phyloP scores from a whole-genome alignment of 1,140 invertebrate genomes.

The Chlorops oryzae region DNA sequence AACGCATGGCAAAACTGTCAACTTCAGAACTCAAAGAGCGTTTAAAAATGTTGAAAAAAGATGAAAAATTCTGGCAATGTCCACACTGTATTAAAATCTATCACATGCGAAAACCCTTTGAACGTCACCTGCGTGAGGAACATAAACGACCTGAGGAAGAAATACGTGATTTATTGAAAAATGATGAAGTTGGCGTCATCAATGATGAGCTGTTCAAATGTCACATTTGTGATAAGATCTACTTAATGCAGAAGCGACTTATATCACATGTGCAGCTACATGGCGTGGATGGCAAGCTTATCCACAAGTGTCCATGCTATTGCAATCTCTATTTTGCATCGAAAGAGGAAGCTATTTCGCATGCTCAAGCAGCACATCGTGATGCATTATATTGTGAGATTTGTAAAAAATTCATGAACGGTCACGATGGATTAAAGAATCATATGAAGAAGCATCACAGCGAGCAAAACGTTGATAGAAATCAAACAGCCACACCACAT shows the following conservation, averaged over 20 bases:
- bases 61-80: slow-evolving; percentile 40
- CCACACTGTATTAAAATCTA: slow-evolving; percentile 42
- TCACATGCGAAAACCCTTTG: slow-evolving; percentile 42
- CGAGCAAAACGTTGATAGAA: slow-evolving; percentile 16
- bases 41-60: slow-evolving; percentile 36
- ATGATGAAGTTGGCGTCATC: slow-evolving; percentile 26
- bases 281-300: slow-evolving; percentile 34
- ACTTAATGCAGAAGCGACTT: slow-evolving; percentile 40
- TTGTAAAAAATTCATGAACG: slow-evolving; percentile 47
- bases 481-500: slow-evolving; percentile 31
- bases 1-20: slow-evolving; percentile 33
- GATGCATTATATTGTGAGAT: slow-evolving; percentile 46
- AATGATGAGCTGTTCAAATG: slow-evolving; percentile 41
- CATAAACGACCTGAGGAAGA: slow-evolving; percentile 31
- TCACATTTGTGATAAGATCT: slow-evolving; percentile 39
- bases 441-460: slow-evolving; percentile 31
- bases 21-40: slow-evolving; percentile 38
- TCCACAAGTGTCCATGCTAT: slow-evolving; percentile 46
- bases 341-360: slow-evolving; percentile 39
- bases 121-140: slow-evolving; percentile 41
- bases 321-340: slow-evolving; percentile 43
- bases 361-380: slow-evolving; percentile 40
- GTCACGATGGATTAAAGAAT: slow-evolving; percentile 43
- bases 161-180: slow-evolving; percentile 36
- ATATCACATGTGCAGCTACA: slow-evolving; percentile 38